phyloP scores from a whole-genome alignment of 1,140 invertebrate species.

The Pogonomyrmex barbatus region DNA sequence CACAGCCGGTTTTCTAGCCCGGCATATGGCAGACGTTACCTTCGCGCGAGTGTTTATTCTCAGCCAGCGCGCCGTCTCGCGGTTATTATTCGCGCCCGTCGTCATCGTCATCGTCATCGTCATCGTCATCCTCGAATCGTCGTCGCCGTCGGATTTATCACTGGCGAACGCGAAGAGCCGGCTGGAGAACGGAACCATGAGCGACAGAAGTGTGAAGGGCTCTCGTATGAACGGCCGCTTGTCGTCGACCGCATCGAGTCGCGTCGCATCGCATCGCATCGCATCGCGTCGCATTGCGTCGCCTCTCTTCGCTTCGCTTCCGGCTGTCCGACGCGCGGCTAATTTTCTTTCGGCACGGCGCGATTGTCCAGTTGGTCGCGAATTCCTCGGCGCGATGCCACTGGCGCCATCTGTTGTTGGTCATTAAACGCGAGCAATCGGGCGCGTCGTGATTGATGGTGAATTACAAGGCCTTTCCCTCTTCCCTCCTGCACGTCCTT shows the following conservation, averaged over 20 bases:
- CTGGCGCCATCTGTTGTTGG: slow-evolving; percentile 46
- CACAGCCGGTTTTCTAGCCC: slow-evolving; percentile 73
- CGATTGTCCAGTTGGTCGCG: neutral
- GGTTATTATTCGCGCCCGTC: slow-evolving; percentile 48
- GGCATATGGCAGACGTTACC: slow-evolving; percentile 80
- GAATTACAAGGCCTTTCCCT: neutral
- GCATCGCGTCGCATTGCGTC: neutral
- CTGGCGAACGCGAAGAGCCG: neutral
- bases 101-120: neutral
- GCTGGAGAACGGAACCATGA: slow-evolving; percentile 35
- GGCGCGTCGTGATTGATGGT: slow-evolving; percentile 4
- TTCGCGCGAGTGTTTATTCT: slow-evolving; percentile 60
- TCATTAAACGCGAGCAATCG: slow-evolving; percentile 20
- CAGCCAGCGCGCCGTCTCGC: slow-evolving; percentile 58
- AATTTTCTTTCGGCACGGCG: slow-evolving; percentile 40
- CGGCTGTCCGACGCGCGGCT: slow-evolving; percentile 27
- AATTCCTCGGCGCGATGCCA: neutral
- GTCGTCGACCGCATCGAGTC: slow-evolving; percentile 26
- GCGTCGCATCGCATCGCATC: neutral
- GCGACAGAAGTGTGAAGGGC: slow-evolving; percentile 5
- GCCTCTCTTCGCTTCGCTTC: neutral
- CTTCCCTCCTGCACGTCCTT: too few relatives aligned
- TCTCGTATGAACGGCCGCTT: neutral
- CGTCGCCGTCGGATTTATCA: neutral
- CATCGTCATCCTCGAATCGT: neutral